Percentiles rank a stretch among this genome's conserved stretches.
These are phyloP conservation scores for Bubo bubo DNA, from an alignment of 2,113 vertebrate species.

Conservation along the genomic window DNA sequence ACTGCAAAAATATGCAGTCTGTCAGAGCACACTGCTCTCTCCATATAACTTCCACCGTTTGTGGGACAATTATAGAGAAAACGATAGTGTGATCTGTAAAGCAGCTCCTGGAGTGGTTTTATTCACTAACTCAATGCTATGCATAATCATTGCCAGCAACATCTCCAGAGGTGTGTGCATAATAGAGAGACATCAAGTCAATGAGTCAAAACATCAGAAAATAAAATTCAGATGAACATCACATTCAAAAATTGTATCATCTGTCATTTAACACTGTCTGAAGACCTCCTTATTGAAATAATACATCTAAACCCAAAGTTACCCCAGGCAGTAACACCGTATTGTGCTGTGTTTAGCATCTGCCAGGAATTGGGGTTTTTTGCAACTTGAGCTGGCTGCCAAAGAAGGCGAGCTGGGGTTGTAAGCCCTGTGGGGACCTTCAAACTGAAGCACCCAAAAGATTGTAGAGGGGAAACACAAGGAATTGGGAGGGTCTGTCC, in stretches of 20 bases:
- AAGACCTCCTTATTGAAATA: conserved; percentile 59
- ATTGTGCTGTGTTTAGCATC: not conserved
- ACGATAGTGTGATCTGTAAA: conserved; percentile 63
- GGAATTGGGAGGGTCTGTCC: not conserved
- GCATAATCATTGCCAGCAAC: conserved; percentile 66
- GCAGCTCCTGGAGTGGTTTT: conserved; percentile 65
- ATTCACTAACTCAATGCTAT: conserved; percentile 66
- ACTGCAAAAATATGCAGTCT: conserved; percentile 48
- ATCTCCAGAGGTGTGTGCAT: conserved; percentile 65
- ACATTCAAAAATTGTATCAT: conserved; percentile 50
- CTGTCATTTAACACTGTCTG: conserved; percentile 61
- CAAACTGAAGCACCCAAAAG: not conserved
- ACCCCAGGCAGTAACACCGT: not conserved
- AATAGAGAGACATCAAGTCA: conserved; percentile 72
- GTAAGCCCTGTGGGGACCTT: not conserved
- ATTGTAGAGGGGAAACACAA: not conserved
- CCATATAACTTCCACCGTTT: conserved; percentile 56
- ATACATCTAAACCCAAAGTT: conserved; percentile 9
- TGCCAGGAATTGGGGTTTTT: not conserved
- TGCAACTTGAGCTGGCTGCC: not conserved
- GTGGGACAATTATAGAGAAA: conserved; percentile 70
- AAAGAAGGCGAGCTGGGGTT: not conserved
- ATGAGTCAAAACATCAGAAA: conserved; percentile 76
- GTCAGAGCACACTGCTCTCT: conserved; percentile 36
- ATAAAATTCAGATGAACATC: conserved; percentile 69